A percentile compares a stretch with the other conserved stretches of the same genome.
Evolutionary conservation across 2,797 vertebrate genomes (phyloP).

Genomic region (Nasua narica): DNA sequence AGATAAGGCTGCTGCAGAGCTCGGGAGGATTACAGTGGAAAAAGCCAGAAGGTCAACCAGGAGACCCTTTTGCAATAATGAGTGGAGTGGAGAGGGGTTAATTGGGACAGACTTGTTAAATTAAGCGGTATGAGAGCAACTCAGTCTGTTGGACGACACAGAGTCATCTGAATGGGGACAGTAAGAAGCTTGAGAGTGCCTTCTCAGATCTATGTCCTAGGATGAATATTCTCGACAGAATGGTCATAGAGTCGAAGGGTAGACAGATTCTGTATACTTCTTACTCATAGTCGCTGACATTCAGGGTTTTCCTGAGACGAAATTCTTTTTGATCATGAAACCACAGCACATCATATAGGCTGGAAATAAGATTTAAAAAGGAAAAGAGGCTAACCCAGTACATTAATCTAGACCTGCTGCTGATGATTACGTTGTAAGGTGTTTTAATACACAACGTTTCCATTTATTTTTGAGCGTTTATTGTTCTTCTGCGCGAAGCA

Average conservation of each 20-base stretch:
- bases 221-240: constrained; percentile 48
- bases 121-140: not conserved
- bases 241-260: constrained; percentile 66
- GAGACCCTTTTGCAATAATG: not conserved
- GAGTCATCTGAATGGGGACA: not conserved
- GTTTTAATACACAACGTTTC: not conserved
- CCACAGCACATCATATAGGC: not conserved
- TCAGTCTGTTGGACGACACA: constrained; percentile 55
- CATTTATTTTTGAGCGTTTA: not conserved
- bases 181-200: constrained; percentile 29
- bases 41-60: not conserved
- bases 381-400: not conserved
- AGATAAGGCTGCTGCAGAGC: not conserved
- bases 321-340: constrained; percentile 44
- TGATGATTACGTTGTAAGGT: not conserved
- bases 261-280: constrained; percentile 61
- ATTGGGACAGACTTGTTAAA: not conserved
- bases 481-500: not conserved
- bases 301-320: constrained; percentile 24
- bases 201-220: constrained; percentile 58
- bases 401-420: not conserved
- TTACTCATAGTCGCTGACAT: constrained; percentile 32
- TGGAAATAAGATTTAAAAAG: constrained; percentile 19
- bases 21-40: not conserved
- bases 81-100: not conserved